These are phyloP conservation scores for Plagodis pulveraria DNA, from an alignment of 2,888 invertebrate species.

Conservation along the genomic window DNA sequence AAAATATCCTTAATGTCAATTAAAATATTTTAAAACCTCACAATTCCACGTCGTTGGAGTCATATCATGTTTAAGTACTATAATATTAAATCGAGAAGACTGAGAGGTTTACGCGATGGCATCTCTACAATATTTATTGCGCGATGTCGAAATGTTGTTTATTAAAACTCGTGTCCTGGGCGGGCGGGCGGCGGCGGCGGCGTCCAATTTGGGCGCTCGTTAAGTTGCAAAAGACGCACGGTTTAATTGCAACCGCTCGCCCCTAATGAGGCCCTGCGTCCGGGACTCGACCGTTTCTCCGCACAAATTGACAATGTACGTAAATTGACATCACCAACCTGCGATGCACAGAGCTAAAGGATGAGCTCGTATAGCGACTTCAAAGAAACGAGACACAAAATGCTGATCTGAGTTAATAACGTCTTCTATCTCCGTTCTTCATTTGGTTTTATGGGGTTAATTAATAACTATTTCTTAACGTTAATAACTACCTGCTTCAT, in stretches of 20 bases:
- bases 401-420: too few species aligned
- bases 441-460: too few species aligned
- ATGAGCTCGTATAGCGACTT: conserved; percentile 42
- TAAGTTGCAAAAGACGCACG: conserved; percentile 81
- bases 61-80: conserved; percentile 22
- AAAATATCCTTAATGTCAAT: conserved; percentile 21
- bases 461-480: too few species aligned
- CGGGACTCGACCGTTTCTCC: conserved; percentile 64
- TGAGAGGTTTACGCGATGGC: conserved; percentile 26
- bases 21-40: conserved; percentile 14
- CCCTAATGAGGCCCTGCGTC: conserved; percentile 80
- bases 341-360: conserved; percentile 51
- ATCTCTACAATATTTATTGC: conserved; percentile 24
- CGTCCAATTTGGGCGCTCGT: conserved; percentile 81
- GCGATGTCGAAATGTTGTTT: conserved; percentile 39
- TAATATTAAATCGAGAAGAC: conserved; percentile 21
- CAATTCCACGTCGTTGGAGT: conserved; percentile 10
- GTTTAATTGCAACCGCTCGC: conserved; percentile 81
- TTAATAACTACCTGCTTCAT: too few species aligned
- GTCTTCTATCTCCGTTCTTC: too few species aligned
- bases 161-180: conserved; percentile 72
- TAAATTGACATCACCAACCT: conserved; percentile 73
- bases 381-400: conserved; percentile 12
- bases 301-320: conserved; percentile 81
- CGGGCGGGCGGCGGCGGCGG: conserved; percentile 49